Evolutionary conservation across 1,140 invertebrate genomes (phyloP).

Genomic region (Littorina saxatilis): DNA sequence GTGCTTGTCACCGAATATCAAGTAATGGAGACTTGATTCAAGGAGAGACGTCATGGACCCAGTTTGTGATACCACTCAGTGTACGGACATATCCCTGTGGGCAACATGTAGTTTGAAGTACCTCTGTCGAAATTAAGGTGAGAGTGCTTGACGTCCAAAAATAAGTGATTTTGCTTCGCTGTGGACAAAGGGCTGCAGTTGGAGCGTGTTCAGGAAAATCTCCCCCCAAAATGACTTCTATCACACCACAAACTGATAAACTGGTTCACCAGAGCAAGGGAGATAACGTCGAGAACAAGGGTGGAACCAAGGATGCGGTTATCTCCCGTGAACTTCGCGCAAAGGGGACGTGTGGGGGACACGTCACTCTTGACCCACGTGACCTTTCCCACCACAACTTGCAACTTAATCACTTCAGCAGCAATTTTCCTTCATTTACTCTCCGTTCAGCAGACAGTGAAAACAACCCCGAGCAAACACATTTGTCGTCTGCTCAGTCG

Average conservation of each 20-base stretch:
- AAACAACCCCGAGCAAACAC: not conserved
- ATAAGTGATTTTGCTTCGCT: too few species aligned
- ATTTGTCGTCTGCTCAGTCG: not conserved
- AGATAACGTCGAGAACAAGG: slow-evolving; percentile 18
- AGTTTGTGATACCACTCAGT: too few species aligned
- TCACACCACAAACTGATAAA: not conserved
- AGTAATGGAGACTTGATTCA: too few species aligned
- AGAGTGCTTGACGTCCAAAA: too few species aligned
- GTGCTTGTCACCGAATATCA: too few species aligned
- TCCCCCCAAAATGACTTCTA: not conserved
- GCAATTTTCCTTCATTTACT: slow-evolving; percentile 11
- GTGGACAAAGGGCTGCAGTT: too few species aligned
- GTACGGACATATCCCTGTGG: too few species aligned
- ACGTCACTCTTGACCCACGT: slow-evolving; percentile 15
- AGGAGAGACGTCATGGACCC: too few species aligned
- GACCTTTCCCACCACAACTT: slow-evolving; percentile 18
- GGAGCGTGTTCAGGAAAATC: too few species aligned
- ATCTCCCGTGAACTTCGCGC: slow-evolving; percentile 31
- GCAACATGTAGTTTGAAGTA: too few species aligned
- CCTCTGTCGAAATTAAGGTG: too few species aligned
- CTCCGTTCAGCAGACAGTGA: not conserved
- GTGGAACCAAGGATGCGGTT: not conserved
- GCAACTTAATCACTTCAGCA: slow-evolving; percentile 8
- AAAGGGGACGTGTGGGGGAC: slow-evolving; percentile 1
- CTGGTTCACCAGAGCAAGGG: slow-evolving; percentile 7